phyloP scores from a whole-genome alignment of 2,797 vertebrate genomes.

The Morus bassanus region DNA sequence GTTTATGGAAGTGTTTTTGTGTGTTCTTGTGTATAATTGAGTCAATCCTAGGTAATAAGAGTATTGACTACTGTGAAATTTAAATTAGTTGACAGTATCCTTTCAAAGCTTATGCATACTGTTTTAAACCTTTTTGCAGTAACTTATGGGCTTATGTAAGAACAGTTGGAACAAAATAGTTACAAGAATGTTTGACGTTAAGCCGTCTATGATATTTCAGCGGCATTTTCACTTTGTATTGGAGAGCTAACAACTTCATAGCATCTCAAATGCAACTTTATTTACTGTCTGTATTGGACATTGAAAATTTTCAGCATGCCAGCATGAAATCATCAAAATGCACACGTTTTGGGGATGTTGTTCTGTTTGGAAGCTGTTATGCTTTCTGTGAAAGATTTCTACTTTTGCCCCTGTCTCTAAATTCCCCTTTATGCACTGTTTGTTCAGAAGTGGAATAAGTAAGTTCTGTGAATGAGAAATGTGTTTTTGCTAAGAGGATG shows the following conservation, averaged over 20 bases:
- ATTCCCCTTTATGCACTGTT: background rate
- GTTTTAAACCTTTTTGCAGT: background rate
- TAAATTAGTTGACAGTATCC: background rate
- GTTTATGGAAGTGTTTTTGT: background rate
- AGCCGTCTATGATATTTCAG: background rate
- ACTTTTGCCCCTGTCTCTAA: background rate
- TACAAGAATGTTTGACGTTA: background rate
- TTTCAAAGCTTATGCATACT: background rate
- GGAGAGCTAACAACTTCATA: background rate
- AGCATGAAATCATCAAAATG: background rate
- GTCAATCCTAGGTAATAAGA: background rate
- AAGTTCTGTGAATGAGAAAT: constrained; percentile 28
- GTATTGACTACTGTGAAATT: background rate
- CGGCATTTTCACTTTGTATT: background rate
- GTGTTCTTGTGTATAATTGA: background rate
- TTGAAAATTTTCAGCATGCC: background rate
- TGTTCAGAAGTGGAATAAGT: constrained; percentile 22
- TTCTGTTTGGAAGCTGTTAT: background rate
- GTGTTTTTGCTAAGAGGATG: background rate
- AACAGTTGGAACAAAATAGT: background rate
- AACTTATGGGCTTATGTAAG: background rate
- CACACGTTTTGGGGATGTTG: background rate
- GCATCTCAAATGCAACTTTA: background rate
- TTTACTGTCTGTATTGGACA: background rate
- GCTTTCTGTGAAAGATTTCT: background rate